Conservation (phyloP, 2,113 vertebrate genomes). For the Campylomormyrus tamandua region DNA sequence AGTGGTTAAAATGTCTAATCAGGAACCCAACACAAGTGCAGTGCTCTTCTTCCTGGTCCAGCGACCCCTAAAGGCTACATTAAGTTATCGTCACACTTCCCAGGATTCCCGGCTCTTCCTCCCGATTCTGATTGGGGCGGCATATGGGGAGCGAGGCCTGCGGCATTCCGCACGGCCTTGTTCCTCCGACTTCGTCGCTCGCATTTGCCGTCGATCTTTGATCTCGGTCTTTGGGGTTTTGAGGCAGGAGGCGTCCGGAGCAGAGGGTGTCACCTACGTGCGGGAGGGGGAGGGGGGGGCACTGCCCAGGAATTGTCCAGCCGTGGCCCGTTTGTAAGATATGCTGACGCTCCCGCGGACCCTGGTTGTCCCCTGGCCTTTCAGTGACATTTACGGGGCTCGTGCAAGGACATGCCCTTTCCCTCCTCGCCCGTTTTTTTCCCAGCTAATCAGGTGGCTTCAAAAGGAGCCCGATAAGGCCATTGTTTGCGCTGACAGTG, state of each 20-base stretch:
- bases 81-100: neutral
- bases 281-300: neutral
- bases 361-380: slow-evolving; percentile 60
- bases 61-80: neutral
- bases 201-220: neutral
- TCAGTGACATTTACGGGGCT: slow-evolving; percentile 75
- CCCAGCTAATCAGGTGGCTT: slow-evolving; percentile 80
- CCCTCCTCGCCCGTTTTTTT: slow-evolving; percentile 73
- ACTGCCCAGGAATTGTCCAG: slow-evolving; percentile 18
- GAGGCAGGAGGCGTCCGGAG: neutral
- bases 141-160: neutral
- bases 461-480: slow-evolving; percentile 81
- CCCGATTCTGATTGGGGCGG: neutral
- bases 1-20: neutral
- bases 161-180: neutral
- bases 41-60: neutral
- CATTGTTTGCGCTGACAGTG: slow-evolving; percentile 81
- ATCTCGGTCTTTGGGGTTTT: slow-evolving; percentile 15
- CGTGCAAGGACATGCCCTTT: slow-evolving; percentile 77
- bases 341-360: slow-evolving; percentile 52
- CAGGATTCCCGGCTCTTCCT: neutral
- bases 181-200: neutral
- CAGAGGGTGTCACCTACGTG: slow-evolving; percentile 17
- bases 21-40: neutral
- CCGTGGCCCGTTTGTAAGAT: slow-evolving; percentile 39